These are phyloP conservation scores for Magallana angulata DNA, from an alignment of 1,140 invertebrate genomes.

Conservation along the genomic window DNA sequence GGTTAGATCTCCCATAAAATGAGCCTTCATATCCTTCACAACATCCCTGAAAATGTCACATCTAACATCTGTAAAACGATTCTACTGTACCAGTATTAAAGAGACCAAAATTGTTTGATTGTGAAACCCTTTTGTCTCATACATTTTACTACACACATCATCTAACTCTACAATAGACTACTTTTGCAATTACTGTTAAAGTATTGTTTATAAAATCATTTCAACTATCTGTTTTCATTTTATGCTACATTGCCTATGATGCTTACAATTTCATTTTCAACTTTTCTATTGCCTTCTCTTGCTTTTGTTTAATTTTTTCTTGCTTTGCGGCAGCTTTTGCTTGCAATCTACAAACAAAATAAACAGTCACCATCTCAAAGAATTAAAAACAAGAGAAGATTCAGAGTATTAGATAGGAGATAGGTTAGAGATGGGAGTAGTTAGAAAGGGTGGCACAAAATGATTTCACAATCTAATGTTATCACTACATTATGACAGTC, in stretches of 20 bases:
- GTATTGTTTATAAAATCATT: too few relatives aligned
- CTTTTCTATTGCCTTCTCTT: conserved; percentile 69
- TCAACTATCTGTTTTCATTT: not conserved
- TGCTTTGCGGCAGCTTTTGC: conserved; percentile 59
- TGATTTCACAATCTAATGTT: not conserved
- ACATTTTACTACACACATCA: not conserved
- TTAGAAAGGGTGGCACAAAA: conserved; percentile 3
- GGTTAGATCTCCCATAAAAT: conserved; percentile 76
- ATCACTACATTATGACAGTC: not conserved
- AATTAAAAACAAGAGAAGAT: not conserved
- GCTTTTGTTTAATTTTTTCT: conserved; percentile 66
- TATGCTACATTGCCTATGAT: not conserved
- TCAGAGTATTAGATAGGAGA: not conserved
- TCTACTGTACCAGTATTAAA: not conserved
- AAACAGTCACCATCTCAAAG: not conserved
- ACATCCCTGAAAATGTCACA: conserved; percentile 47
- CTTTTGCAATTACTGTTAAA: too few relatives aligned
- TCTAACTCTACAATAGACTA: too few relatives aligned
- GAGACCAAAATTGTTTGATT: not conserved
- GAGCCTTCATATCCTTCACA: conserved; percentile 55
- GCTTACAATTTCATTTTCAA: conserved; percentile 64
- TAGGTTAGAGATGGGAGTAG: not conserved
- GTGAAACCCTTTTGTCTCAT: not conserved
- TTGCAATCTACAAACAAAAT: conserved; percentile 50
- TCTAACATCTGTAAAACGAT: not conserved